Evolutionary conservation across 2,113 vertebrate genomes (phyloP).

Genomic region (Thermophis baileyi): DNA sequence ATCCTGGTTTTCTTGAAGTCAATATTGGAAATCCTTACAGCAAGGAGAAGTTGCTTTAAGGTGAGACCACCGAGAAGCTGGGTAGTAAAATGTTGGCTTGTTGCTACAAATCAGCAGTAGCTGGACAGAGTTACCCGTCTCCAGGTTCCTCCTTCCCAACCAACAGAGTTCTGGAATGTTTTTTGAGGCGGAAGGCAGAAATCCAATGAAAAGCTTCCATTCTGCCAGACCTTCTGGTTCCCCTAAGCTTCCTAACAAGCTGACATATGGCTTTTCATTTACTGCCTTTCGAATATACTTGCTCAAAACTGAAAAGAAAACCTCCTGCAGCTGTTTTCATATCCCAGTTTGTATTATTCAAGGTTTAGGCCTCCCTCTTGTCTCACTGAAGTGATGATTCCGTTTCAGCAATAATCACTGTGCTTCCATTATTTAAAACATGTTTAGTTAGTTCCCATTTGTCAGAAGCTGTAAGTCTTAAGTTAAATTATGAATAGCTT

Average conservation of each 20-base stretch:
- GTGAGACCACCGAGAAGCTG: background rate
- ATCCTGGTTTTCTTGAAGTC: background rate
- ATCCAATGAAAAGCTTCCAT: background rate
- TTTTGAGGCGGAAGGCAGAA: background rate
- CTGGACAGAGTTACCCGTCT: background rate
- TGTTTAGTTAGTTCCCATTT: background rate
- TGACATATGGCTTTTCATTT: background rate
- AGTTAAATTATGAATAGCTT: background rate
- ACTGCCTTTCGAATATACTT: background rate
- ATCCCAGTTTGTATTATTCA: background rate
- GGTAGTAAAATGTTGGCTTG: background rate
- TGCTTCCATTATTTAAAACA: background rate
- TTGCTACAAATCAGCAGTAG: background rate
- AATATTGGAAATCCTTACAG: background rate
- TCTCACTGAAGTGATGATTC: background rate
- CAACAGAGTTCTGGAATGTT: background rate
- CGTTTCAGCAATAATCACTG: background rate
- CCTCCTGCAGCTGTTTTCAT: background rate
- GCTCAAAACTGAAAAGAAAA: background rate
- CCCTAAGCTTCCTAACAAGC: background rate
- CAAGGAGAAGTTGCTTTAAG: background rate
- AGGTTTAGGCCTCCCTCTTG: background rate
- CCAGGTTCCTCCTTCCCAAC: background rate
- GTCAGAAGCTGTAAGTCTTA: background rate
- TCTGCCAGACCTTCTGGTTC: background rate